Evolutionary conservation across 2,888 invertebrate species (phyloP).

Genomic region (Dorcus hopei): DNA sequence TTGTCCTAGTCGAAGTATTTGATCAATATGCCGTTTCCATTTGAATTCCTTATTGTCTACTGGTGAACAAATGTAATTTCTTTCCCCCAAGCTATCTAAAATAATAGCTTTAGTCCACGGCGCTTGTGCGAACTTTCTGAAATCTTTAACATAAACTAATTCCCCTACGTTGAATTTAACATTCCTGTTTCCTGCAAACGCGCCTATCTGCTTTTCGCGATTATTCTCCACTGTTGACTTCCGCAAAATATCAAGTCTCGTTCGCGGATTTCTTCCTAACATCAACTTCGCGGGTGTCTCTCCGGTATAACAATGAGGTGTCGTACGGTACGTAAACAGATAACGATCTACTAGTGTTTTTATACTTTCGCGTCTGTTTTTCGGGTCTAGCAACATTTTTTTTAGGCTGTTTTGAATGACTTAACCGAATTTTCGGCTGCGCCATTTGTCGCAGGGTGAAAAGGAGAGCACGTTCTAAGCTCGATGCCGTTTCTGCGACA

Average conservation of each 20-base stretch:
- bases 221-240: background rate
- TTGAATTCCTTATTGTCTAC: too few species aligned
- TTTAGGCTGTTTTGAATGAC: background rate
- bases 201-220: background rate
- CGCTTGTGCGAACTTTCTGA: background rate
- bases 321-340: background rate
- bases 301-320: background rate
- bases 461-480: background rate
- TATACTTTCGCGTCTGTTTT: background rate
- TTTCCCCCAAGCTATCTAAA: too few species aligned
- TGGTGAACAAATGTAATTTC: too few species aligned
- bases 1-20: too few species aligned
- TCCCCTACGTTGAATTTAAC: background rate
- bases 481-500: background rate
- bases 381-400: background rate
- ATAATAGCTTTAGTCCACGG: too few species aligned
- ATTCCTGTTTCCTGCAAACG: background rate
- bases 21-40: too few species aligned
- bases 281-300: background rate
- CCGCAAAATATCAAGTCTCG: constrained; percentile 1
- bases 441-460: background rate
- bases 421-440: background rate
- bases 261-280: background rate
- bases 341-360: background rate
- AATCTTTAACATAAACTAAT: background rate